Conservation (phyloP, 2,888 invertebrate species). For the Eristalis intricaria region DNA sequence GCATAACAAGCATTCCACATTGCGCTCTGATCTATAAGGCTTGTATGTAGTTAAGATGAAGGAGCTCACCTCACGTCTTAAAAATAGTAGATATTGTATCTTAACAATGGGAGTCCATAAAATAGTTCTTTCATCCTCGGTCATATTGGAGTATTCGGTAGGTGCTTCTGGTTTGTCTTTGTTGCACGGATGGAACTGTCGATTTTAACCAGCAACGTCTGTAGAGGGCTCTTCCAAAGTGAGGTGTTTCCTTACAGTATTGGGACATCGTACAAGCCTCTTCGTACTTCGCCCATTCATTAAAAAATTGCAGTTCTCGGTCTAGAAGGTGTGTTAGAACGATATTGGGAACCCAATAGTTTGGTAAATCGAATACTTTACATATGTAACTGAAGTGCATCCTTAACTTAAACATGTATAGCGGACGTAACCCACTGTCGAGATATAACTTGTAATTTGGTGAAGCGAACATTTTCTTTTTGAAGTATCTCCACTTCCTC, state of each 20-base stretch:
- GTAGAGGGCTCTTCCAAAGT: background rate
- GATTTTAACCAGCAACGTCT: background rate
- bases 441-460: background rate
- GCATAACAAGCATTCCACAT: too few relatives aligned
- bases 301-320: conserved; percentile 6
- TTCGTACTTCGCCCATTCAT: background rate
- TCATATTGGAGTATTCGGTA: background rate
- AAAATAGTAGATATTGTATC: background rate
- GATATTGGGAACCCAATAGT: too few relatives aligned
- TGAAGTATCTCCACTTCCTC: too few relatives aligned
- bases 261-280: background rate
- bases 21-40: background rate
- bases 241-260: background rate
- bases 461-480: background rate
- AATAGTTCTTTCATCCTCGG: background rate
- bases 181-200: background rate
- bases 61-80: background rate
- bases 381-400: too few relatives aligned
- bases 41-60: too few relatives aligned
- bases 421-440: background rate
- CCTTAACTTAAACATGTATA: background rate
- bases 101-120: background rate
- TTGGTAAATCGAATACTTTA: background rate
- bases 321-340: too few relatives aligned
- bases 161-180: background rate